Evolutionary conservation across 2,113 vertebrate genomes (phyloP), one percentile per base, ranked within the genome.

Genomic region (Embiotoca jacksoni): DNA sequence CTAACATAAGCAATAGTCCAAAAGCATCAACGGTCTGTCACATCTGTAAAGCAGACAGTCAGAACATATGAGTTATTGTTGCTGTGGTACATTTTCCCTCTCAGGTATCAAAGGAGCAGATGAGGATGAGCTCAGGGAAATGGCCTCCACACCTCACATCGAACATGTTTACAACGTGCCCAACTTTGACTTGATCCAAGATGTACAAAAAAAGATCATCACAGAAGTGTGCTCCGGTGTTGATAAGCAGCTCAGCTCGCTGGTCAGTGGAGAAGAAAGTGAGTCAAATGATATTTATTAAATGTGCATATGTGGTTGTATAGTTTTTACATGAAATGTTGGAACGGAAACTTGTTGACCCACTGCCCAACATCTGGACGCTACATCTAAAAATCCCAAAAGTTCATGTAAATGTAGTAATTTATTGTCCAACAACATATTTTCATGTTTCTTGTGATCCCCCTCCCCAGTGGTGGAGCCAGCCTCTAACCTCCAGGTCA

Each of bases 101-200:
- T 56, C 61, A 99, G 98, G 98, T 91, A 99, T 99, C 92, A 99
- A 99, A 94, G 97, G 96, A 91, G 98, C 98, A 88, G 98, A 99
- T 94, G 97, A 97, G 73, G 97, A 97, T 83, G 98, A 99, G 82
- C 94, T 99, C 39, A 97, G 91, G 84, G 93, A 96, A 87, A 99
- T 99, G 11, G 97, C 97, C 61, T 99, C 98, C 75, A 91, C 92
- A 3, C 98, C 98, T 54, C 95, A 98, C 61, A 85, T 93, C 88
- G 97, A 92, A 54, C 98, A 99, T 46, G 95, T 99, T 47, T 99
- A 97, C 93, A 99, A 98, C 0, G 98, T 99, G 71, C 94, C 96
- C 63, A 98, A 98, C 90, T 99, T 99, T 86, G 96, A 99, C 91
- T 82, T 95, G 58, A 99, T 99, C 92, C 95, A 95, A 87, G 95